Evolutionary conservation across 2,797 vertebrate species (phyloP).

Genomic region (Decapterus maruadsi): DNA sequence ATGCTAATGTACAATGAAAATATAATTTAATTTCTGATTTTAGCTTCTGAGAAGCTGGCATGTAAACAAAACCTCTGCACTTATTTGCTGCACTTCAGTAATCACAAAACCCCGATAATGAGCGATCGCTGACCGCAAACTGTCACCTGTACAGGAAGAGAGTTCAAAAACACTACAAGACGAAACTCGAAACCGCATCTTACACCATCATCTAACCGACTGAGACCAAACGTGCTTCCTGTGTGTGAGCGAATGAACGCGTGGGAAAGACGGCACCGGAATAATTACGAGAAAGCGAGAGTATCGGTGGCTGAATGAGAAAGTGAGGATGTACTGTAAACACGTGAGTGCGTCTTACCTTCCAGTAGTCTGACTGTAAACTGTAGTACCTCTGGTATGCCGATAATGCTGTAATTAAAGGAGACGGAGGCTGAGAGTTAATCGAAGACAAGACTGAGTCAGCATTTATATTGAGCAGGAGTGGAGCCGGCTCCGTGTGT

Average conservation of each 20-base stretch:
- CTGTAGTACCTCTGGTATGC: constrained; percentile 99
- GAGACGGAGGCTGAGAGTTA: constrained; percentile 39
- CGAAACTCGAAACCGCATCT: constrained; percentile 61
- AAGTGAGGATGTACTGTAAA: not conserved
- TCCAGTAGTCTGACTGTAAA: constrained; percentile 99
- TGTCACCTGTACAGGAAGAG: not conserved
- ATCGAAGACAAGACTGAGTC: constrained; percentile 5
- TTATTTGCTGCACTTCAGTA: not conserved
- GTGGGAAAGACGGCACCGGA: not conserved
- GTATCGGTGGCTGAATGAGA: constrained; percentile 1
- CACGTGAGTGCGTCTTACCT: constrained; percentile 85
- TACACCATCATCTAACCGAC: constrained; percentile 14
- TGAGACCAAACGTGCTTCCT: constrained; percentile 47
- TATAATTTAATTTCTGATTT: too few species aligned
- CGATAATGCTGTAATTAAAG: constrained; percentile 93
- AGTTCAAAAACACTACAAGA: constrained; percentile 36
- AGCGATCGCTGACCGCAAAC: constrained; percentile 27
- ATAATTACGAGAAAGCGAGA: not conserved
- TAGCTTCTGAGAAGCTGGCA: too few species aligned
- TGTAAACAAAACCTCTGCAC: not conserved
- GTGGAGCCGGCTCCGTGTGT: not conserved
- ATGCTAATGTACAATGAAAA: not conserved
- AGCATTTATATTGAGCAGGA: not conserved
- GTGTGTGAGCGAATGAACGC: not conserved
- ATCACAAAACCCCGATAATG: constrained; percentile 6